A percentile compares a stretch with the other conserved stretches of the same genome.
These are phyloP conservation scores for Sthenelais limicola DNA, from an alignment of 2,888 invertebrate genomes.

Conservation along the genomic window DNA sequence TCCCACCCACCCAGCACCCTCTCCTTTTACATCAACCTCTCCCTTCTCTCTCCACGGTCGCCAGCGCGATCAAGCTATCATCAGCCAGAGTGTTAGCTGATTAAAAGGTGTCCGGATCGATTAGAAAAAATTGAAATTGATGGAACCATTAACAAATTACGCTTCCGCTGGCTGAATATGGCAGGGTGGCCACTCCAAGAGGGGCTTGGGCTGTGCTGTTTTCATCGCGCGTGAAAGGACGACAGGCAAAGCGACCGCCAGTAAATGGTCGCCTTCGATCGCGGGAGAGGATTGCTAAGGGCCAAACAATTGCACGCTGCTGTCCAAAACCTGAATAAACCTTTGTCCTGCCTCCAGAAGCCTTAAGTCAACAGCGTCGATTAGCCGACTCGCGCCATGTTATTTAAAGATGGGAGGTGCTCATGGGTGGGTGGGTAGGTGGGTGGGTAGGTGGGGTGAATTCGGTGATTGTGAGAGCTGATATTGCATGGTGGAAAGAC, in stretches of 20 bases:
- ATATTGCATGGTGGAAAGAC: no score
- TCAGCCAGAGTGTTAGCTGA: conserved; percentile 26
- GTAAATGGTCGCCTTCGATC: not conserved
- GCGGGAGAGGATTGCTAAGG: conserved; percentile 23
- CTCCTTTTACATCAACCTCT: no score
- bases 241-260: not conserved
- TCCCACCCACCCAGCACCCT: no score
- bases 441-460: conserved; percentile 1
- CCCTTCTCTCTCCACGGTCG: not conserved
- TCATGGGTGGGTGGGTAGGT: conserved; percentile 7
- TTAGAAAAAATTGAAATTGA: conserved; percentile 41
- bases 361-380: conserved; percentile 31
- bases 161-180: conserved; percentile 19
- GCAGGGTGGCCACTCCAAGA: conserved; percentile 28
- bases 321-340: conserved; percentile 37
- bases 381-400: conserved; percentile 20
- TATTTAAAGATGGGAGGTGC: conserved; percentile 29
- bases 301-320: conserved; percentile 39
- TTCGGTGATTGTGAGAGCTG: conserved; percentile 4
- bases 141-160: conserved; percentile 43
- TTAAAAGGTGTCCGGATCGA: conserved; percentile 35
- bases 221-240: conserved; percentile 21
- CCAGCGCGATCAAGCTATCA: conserved; percentile 22
- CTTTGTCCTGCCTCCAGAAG: conserved; percentile 25
- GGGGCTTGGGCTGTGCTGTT: conserved; percentile 22